Evolutionary conservation across 2,113 vertebrate species (phyloP), one percentile per base, ranked within the genome.

Genomic region (Struthidea cinerea): DNA sequence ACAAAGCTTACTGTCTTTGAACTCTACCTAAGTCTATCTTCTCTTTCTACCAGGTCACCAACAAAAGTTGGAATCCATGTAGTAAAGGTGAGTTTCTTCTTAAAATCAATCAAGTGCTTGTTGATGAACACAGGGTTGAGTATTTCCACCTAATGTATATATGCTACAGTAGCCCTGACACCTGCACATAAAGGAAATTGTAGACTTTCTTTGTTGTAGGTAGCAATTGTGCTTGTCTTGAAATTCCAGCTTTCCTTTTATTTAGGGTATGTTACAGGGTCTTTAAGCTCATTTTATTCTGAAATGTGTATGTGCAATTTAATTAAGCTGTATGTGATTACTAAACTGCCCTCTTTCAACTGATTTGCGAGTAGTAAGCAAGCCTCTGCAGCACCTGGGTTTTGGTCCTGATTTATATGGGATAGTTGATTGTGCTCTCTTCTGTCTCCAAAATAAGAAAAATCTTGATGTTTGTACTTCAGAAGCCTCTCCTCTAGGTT

Each of bases 31-130:
- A 96, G 44, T 32, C 14, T 95, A 39, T 90, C 87, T 95, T 91
- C 65, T 97, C 94, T 94, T 84, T 97, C 90, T 53, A 84, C 91
- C 96, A 99, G 99, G 96, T 99, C 99, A 87, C 98, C 99, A 49
- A 97, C 92, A 65, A 99, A 99, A 97, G 97, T 98, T 97, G 97
- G 95, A 91, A 96, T 98, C 96, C 98, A 98, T 73, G 92, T 97
- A 24, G 88, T 97, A 82, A 97, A 98, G 98, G 99, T 99, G 98
- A 97, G 98, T 98, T 91, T 73, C 55, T 92, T 81, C 50, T 61
- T 74, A 41, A 91, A 75, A 85, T 50, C 33, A 32, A 0, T 44
- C 19, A 27, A 53, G 56, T 76, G 46, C 63, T 79, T 84, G 26
- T 74, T 64, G 49, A 50, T 44, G 10, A 87, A 27, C 46, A 44